Base-by-base conservation (phyloP, 2,888 invertebrate species). In the Tetrapedia diversipes region DNA sequence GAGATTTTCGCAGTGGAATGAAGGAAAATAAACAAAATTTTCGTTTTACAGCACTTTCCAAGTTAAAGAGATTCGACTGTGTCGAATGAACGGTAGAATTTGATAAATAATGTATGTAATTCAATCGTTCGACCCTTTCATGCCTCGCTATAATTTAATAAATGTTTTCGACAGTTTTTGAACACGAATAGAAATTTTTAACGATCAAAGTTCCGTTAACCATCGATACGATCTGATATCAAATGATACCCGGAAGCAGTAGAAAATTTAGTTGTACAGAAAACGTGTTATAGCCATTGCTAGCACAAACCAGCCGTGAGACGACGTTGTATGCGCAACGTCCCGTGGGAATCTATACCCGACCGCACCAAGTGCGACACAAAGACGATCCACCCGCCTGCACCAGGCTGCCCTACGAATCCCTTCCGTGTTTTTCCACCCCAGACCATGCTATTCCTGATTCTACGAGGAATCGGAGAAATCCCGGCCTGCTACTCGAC, bases 331-430 rank as follows among this genome's bases (percentile, higher is more conserved):
- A 73, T 61, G 81, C 77, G 69, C 77, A 73, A 78, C 84, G 84
- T 89, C 89, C 89, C 89, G 89, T 89, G 89, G 88, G 89, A 89
- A 89, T 89, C 85, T 85, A 80, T 84, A 82, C 63, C 75, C 66
- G 54, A 71, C 61, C 74, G 43, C 69, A 74, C 77, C 78, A 68
- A 73, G 76, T 75, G 66, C 85, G 80, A 81, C 81, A 87, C 88
- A 87, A 88, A 87, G 81, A 81, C 84, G 85, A 84, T 86, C 85
- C 84, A 80, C 75, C 80, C 81, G 61, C 69, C 54, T 53, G 51
- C 59, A 34, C 66, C 59, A 79, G 64, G 53, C 64, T 69, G 79
- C 65, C 63, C 79, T 72, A 77, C 65, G 77, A 81, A 83, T 82
- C 85, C 86, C 87, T 83, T 84, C 86, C 84, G 79, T 81, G 83